Conservation (phyloP, 2,113 vertebrate genomes). For the Poecile atricapillus region DNA sequence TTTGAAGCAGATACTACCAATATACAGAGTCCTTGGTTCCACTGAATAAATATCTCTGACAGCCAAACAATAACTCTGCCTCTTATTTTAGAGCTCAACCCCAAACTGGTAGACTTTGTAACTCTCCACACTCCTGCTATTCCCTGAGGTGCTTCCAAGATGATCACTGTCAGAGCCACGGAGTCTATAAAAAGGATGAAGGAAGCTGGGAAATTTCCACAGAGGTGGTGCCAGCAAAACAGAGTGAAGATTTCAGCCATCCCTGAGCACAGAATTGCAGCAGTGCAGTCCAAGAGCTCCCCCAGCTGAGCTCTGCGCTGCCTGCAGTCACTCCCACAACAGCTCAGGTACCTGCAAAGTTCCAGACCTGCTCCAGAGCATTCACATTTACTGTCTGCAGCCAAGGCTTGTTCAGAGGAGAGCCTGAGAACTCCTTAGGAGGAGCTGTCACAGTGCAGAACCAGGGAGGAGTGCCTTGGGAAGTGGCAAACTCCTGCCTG, state of each 20-base stretch:
- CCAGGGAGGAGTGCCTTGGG: not conserved
- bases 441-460: not conserved
- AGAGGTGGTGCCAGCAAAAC: not conserved
- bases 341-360: not conserved
- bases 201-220: slow-evolving; percentile 58
- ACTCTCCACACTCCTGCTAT: slow-evolving; percentile 14
- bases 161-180: slow-evolving; percentile 28
- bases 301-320: slow-evolving; percentile 4
- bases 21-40: not conserved
- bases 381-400: not conserved
- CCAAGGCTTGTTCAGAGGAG: not conserved
- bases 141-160: slow-evolving; percentile 24
- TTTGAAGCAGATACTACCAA: not conserved
- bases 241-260: not conserved
- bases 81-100: slow-evolving; percentile 25
- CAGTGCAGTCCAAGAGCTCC: slow-evolving; percentile 32
- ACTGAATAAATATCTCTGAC: slow-evolving; percentile 33
- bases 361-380: not conserved
- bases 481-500: not conserved
- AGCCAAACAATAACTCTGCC: slow-evolving; percentile 13
- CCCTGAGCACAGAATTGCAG: not conserved
- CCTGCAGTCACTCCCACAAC: not conserved
- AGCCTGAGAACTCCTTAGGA: not conserved
- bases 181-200: slow-evolving; percentile 63
- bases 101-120: slow-evolving; percentile 33